Evolutionary conservation across 2,113 vertebrate genomes (phyloP).

Genomic region (Acinonyx jubatus): DNA sequence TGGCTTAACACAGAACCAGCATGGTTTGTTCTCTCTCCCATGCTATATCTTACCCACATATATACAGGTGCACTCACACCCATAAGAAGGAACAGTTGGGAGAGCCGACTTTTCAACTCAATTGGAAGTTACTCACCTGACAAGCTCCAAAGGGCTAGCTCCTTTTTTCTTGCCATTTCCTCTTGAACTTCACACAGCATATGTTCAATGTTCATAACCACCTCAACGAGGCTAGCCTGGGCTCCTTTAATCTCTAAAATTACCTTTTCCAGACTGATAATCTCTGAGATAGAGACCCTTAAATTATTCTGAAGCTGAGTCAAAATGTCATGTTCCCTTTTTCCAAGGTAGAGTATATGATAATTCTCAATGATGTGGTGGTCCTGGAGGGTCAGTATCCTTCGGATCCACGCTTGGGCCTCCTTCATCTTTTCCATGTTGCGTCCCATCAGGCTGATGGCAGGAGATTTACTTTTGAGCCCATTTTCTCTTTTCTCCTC

Average conservation of each 20-base stretch:
- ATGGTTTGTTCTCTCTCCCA: neutral
- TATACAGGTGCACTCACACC: neutral
- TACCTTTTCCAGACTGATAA: conserved; percentile 70
- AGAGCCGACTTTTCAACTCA: neutral
- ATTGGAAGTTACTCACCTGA: conserved; percentile 78
- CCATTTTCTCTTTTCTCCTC: conserved; percentile 29
- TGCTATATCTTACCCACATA: neutral
- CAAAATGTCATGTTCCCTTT: conserved; percentile 82
- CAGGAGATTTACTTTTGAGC: neutral
- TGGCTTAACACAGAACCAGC: neutral
- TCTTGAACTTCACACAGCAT: conserved; percentile 86
- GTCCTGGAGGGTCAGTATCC: neutral
- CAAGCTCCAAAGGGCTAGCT: conserved; percentile 60
- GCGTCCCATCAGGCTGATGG: conserved; percentile 80
- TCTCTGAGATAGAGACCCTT: conserved; percentile 79
- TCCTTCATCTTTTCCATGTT: conserved; percentile 67
- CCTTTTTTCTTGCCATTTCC: conserved; percentile 75
- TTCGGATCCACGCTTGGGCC: conserved; percentile 84
- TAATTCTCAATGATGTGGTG: conserved; percentile 83
- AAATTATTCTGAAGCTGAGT: neutral
- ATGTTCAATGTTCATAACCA: conserved; percentile 83
- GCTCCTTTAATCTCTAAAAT: conserved; percentile 83
- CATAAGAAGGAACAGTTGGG: neutral
- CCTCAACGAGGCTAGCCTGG: conserved; percentile 26
- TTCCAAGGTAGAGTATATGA: conserved; percentile 85